These are phyloP conservation scores for Strigamia transsilvanica DNA, from an alignment of 2,888 invertebrate species.

Conservation along the genomic window DNA sequence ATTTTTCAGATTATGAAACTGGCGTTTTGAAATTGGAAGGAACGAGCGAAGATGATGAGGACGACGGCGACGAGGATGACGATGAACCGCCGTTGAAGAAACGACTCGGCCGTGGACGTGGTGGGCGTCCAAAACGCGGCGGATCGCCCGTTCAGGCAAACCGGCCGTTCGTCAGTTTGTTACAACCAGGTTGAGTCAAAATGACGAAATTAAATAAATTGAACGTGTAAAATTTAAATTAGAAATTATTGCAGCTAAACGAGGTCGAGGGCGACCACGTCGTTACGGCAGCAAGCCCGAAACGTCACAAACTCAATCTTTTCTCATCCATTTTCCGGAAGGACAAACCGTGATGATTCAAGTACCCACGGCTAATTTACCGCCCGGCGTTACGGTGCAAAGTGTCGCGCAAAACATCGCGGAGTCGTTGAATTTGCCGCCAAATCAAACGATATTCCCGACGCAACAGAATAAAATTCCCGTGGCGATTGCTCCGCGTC, in stretches of 20 bases:
- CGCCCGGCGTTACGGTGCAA: conserved; percentile 56
- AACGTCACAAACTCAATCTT: conserved; percentile 61
- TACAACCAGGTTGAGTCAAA: conserved; percentile 36
- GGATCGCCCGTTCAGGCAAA: conserved; percentile 12
- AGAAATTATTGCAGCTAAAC: conserved; percentile 59
- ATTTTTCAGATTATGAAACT: conserved; percentile 63
- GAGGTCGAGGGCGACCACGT: conserved; percentile 63
- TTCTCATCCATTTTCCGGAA: conserved; percentile 63
- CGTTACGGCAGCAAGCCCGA: conserved; percentile 60
- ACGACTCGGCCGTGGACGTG: conserved; percentile 55
- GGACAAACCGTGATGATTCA: conserved; percentile 64
- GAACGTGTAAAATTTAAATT: background rate
- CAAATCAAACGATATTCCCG: background rate
- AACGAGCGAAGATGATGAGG: conserved; percentile 59
- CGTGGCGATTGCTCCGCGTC: conserved; percentile 37
- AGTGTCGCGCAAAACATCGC: conserved; percentile 58
- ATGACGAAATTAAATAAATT: background rate
- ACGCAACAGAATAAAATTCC: conserved; percentile 7
- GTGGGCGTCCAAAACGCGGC: conserved; percentile 54
- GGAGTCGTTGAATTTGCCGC: conserved; percentile 53
- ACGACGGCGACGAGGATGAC: conserved; percentile 59
- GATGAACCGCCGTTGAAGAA: conserved; percentile 43
- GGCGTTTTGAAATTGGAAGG: conserved; percentile 57
- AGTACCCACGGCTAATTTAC: conserved; percentile 57
- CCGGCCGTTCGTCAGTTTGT: background rate